Base-by-base conservation (phyloP, 1,140 invertebrate genomes). In the Vollenhovia emeryi region DNA sequence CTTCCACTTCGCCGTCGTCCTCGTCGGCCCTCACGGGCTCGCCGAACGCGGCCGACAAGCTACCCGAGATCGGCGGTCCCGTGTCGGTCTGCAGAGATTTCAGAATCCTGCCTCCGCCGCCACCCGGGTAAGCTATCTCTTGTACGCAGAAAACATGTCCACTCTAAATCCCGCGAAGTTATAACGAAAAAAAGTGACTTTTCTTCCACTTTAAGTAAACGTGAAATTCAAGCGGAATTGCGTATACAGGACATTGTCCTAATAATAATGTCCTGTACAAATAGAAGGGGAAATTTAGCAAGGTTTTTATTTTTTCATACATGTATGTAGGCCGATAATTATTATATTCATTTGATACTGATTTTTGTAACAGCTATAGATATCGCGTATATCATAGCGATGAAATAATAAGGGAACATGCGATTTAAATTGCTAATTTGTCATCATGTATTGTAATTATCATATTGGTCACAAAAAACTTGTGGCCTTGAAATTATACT, bases 51-150 rank as follows among this genome's bases (percentile, higher is more conserved):
- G 76, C 50, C 2, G 92, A 92, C 33, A 93, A 92, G 73, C 62
- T 92, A 18, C 52, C 90, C 0, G 92, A 93, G 55, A 91, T 91
- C 43, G 62, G 89, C 71, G 68, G 68, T 74, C 52, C 9, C 76
- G 90, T 73, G 90, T 88, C 84, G n/a, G 75, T 93, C 33, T 94
- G 94, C 85, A 91, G 93, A 52, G 93, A 94, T 86, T 95, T 94
- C 69, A 88, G 94, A 48, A 93, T 94, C 74, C 74, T 94, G 18
- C 86, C 87, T 27, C 87, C 91, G 7, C 91, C 92, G 52, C 92
- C 92, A 66, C 94, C 94, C 50, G 92, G 93, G 94, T 94, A 86
- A 88, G 88, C 50, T n/a, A n/a, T n/a, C 30, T 52, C 6, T 4
- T 13, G 0, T 3, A 62, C 11, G 6, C 3, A 36, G 33, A 62